phyloP scores from a whole-genome alignment of 2,888 invertebrate species.

The Schizotus pectinicornis region DNA sequence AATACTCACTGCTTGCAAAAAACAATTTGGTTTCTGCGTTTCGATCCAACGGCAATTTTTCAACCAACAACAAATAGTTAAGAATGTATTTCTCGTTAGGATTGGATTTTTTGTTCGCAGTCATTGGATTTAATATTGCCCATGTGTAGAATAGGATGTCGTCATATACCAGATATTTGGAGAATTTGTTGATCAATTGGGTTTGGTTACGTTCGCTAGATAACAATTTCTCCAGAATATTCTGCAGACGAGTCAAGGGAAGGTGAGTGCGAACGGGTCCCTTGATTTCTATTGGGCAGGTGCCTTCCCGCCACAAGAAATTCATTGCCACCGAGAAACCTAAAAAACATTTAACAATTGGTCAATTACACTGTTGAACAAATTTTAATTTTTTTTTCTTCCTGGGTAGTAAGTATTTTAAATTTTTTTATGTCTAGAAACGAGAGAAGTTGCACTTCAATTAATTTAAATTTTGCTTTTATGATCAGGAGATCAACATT shows the following conservation, averaged over 20 bases:
- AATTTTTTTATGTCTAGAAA: no score
- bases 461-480: no score
- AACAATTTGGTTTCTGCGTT: conserved; percentile 48
- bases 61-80: conserved; percentile 53
- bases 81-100: conserved; percentile 55
- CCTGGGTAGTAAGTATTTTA: no score
- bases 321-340: conserved; percentile 77
- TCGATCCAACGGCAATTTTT: conserved; percentile 50
- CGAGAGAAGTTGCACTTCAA: no score
- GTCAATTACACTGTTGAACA: no score
- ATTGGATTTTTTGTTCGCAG: conserved; percentile 64
- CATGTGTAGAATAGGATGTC: conserved; percentile 80
- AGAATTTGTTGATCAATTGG: conserved; percentile 70
- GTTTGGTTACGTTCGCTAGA: conserved; percentile 72
- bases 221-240: conserved; percentile 68
- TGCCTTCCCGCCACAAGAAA: conserved; percentile 74
- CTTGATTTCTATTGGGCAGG: conserved; percentile 65
- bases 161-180: conserved; percentile 75
- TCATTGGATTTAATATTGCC: conserved; percentile 65
- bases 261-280: conserved; percentile 65
- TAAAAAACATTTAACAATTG: conserved; percentile 41
- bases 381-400: no score
- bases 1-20: conserved; percentile 44
- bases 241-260: conserved; percentile 71
- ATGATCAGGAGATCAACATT: no score